A percentile compares a stretch with the other conserved stretches of the same genome.
Evolutionary conservation across 1,140 invertebrate species (phyloP).

Genomic region (Heliconius nattereri): DNA sequence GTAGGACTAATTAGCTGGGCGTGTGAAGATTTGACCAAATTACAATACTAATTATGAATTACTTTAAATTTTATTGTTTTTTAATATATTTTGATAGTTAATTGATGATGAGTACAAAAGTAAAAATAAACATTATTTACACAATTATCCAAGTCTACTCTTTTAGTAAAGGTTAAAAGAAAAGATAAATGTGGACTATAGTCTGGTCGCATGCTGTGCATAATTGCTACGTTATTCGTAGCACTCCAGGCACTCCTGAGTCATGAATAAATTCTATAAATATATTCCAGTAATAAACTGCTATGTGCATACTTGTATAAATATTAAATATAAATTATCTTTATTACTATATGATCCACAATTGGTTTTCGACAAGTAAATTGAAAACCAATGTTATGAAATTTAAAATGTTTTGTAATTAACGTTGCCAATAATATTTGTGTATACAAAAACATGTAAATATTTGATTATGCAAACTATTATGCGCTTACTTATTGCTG

Average conservation of each 20-base stretch:
- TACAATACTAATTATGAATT: too few relatives aligned
- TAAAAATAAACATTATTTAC: too few relatives aligned
- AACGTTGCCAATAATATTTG: not conserved
- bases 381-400: not conserved
- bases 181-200: constrained; percentile 2
- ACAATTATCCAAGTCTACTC: not conserved
- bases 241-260: not conserved
- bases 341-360: not conserved
- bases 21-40: not conserved
- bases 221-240: not conserved
- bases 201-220: not conserved
- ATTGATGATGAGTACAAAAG: too few relatives aligned
- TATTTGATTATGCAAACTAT: not conserved
- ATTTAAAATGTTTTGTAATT: too few relatives aligned
- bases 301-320: not conserved
- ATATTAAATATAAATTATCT: not conserved
- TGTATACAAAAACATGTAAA: not conserved
- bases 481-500: not conserved
- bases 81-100: too few relatives aligned
- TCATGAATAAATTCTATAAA: constrained; percentile 10
- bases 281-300: not conserved
- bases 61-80: too few relatives aligned
- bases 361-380: not conserved
- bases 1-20: too few relatives aligned
- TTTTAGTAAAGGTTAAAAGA: not conserved